A percentile compares a stretch with the other conserved stretches of the same genome.
These are phyloP conservation scores for Florisuga fusca DNA, from an alignment of 2,797 vertebrate species.

Conservation along the genomic window DNA sequence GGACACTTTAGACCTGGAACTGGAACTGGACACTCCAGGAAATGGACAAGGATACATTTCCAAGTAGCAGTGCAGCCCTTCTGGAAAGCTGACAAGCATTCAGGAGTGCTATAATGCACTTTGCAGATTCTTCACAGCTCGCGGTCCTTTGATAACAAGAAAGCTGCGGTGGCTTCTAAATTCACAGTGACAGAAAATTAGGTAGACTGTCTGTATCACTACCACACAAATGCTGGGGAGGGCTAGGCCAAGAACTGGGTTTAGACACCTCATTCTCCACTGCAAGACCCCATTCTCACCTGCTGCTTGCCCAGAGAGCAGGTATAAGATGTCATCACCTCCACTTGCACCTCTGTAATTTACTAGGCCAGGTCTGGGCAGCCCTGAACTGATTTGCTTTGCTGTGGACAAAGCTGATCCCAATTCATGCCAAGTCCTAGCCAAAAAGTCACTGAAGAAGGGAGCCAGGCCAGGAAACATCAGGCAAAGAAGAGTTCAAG, in stretches of 20 bases:
- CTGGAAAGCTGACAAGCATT: neutral
- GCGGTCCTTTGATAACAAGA: neutral
- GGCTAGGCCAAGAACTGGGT: neutral
- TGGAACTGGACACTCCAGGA: neutral
- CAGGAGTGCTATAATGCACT: neutral
- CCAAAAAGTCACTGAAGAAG: neutral
- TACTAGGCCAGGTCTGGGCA: neutral
- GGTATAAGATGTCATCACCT: neutral
- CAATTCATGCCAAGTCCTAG: neutral
- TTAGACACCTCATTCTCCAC: neutral
- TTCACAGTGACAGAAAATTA: neutral
- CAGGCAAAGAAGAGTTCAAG: neutral
- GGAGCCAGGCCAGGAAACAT: neutral
- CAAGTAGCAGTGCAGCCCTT: rapidly evolving
- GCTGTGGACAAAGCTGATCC: neutral
- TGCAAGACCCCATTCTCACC: neutral
- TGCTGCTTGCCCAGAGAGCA: neutral
- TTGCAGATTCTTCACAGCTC: neutral
- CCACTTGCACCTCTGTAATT: neutral
- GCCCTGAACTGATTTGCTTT: neutral
- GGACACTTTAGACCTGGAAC: neutral
- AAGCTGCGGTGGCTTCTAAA: neutral
- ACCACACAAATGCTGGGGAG: neutral
- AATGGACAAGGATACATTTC: neutral
- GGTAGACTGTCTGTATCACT: rapidly evolving